These are phyloP conservation scores for Liodrosophila aerea DNA, from an alignment of 2,888 invertebrate species.

Conservation along the genomic window DNA sequence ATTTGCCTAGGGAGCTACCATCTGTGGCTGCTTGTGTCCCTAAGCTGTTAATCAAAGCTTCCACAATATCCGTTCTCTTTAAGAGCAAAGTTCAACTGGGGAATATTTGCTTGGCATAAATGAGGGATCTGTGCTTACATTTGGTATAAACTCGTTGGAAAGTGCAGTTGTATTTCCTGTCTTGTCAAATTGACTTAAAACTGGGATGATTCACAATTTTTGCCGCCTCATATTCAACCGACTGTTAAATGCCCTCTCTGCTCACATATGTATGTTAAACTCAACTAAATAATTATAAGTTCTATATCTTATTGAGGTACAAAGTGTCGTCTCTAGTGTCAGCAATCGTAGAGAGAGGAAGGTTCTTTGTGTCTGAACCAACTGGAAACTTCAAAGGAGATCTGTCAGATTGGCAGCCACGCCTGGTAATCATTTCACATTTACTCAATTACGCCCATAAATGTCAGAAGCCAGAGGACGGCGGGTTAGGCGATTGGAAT, in stretches of 20 bases:
- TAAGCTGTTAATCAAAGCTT: slow-evolving; percentile 69
- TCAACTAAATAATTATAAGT: too few relatives aligned
- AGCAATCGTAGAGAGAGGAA: background rate
- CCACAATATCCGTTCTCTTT: slow-evolving; percentile 13
- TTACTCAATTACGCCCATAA: slow-evolving; percentile 69
- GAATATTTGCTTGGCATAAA: slow-evolving; percentile 24
- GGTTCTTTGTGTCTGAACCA: too few relatives aligned
- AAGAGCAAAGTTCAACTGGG: slow-evolving; percentile 28
- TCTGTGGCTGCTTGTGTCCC: slow-evolving; percentile 50
- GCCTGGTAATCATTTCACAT: slow-evolving; percentile 54
- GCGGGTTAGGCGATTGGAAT: background rate
- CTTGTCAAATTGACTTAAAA: too few relatives aligned
- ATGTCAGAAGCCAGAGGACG: slow-evolving; percentile 33
- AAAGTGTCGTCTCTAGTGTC: background rate
- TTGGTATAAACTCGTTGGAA: background rate
- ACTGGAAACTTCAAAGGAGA: slow-evolving; percentile 14
- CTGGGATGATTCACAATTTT: too few relatives aligned
- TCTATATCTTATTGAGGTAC: too few relatives aligned
- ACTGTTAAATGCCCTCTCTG: too few relatives aligned
- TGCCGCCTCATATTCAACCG: too few relatives aligned
- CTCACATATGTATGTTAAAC: too few relatives aligned
- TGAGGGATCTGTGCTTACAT: slow-evolving; percentile 14
- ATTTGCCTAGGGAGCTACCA: slow-evolving; percentile 65
- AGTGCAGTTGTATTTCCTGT: background rate
- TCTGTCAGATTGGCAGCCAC: slow-evolving; percentile 27